Evolutionary conservation across 1,140 invertebrate species (phyloP).

Genomic region (Caenorhabditis latens): DNA sequence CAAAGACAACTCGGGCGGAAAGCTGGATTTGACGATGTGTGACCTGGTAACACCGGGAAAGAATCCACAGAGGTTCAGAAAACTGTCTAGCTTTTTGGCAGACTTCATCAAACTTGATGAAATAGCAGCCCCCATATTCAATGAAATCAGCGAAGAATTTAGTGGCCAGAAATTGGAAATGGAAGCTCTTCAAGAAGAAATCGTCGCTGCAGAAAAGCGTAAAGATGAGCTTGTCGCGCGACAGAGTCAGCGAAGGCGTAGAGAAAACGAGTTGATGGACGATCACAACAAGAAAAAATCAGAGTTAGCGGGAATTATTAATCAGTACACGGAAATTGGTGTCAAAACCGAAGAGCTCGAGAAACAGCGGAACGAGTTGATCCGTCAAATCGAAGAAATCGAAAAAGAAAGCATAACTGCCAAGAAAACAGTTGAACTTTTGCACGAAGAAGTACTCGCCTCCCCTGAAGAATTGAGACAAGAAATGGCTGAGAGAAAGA

Average conservation of each 20-base stretch:
- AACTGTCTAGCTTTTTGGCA: background rate
- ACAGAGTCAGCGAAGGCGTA: background rate
- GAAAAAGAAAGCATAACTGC: slow-evolving; percentile 13
- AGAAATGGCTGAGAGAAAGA: slow-evolving; percentile 15
- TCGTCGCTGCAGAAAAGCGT: background rate
- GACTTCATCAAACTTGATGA: slow-evolving; percentile 27
- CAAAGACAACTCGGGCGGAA: slow-evolving; percentile 4
- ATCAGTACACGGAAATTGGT: background rate
- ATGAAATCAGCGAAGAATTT: slow-evolving; percentile 32
- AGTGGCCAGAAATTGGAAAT: slow-evolving; percentile 4
- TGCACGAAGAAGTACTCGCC: slow-evolving; percentile 11
- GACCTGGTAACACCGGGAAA: background rate
- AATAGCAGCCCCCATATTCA: background rate
- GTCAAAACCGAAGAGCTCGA: background rate
- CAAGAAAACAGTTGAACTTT: slow-evolving; percentile 21
- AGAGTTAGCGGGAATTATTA: background rate
- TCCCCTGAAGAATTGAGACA: slow-evolving; percentile 36
- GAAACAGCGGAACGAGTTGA: background rate
- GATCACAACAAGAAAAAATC: background rate
- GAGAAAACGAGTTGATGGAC: slow-evolving; percentile 12
- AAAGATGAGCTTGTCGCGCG: slow-evolving; percentile 4
- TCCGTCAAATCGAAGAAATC: background rate
- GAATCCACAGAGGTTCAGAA: background rate
- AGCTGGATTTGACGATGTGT: slow-evolving; percentile 31
- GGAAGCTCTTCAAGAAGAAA: background rate